phyloP scores from a whole-genome alignment of 2,113 vertebrate species.

The Archocentrus centrarchus region DNA sequence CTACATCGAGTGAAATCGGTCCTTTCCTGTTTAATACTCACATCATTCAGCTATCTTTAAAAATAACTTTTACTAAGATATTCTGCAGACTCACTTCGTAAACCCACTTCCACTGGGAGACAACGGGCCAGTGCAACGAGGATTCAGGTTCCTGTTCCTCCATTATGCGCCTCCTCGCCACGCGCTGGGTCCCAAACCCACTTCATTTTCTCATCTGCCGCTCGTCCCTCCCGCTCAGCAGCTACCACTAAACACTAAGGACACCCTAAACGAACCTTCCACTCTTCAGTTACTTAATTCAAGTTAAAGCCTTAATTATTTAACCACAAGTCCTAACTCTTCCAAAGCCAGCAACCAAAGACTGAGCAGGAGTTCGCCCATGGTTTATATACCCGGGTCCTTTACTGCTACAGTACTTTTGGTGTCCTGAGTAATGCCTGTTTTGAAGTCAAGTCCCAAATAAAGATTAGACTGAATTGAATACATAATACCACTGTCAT shows the following conservation, averaged over 20 bases:
- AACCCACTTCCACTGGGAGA: neutral
- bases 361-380: fast-evolving
- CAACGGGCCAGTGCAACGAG: neutral
- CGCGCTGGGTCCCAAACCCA: neutral
- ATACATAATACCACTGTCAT: neutral
- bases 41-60: neutral
- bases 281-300: fast-evolving
- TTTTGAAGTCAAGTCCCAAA: neutral
- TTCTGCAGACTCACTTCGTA: neutral
- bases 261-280: fast-evolving
- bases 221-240: neutral
- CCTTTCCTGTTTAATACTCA: neutral
- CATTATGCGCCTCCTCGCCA: too few species aligned
- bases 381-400: conserved; percentile 37
- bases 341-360: neutral
- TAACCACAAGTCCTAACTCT: fast-evolving
- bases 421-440: conserved; percentile 31
- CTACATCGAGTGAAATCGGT: neutral
- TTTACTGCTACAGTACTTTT: neutral
- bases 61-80: too few species aligned
- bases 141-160: neutral
- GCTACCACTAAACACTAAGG: neutral
- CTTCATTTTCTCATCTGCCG: too few species aligned
- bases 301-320: fast-evolving
- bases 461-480: neutral